Base-by-base conservation (phyloP, 1,140 invertebrate genomes). In the Eciton burchellii region DNA sequence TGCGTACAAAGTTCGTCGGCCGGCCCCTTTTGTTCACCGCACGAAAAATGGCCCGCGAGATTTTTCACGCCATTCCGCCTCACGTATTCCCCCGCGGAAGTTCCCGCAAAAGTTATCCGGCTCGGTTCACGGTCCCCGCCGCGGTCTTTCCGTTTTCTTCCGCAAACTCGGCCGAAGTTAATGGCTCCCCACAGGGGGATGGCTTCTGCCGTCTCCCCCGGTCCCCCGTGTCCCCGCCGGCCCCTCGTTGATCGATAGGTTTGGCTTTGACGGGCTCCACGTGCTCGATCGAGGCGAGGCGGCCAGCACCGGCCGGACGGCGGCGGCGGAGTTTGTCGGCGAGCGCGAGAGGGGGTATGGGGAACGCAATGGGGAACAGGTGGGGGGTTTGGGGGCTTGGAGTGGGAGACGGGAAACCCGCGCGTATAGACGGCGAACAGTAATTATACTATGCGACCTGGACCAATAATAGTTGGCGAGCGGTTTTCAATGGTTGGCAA, bases 381-480 rank as follows among this genome's bases (percentile, higher is more conserved):
- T n/a, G n/a, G n/a, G n/a, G n/a, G n/a, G n/a, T n/a, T n/a, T n/a
- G n/a, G n/a, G n/a, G n/a, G n/a, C n/a, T n/a, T n/a, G n/a, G n/a
- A n/a, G n/a, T n/a, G n/a, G n/a, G n/a, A n/a, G n/a, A n/a, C n/a
- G n/a, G n/a, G 35, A 35, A 35, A 35, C 35, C 2, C 35, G 35
- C 35, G 35, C n/a, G 59, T 54, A 54, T 57, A 65, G 70, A 76
- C 5, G 76, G 82, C 47, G 82, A 88, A 84, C 81, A 89, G 89
- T 91, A 91, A 92, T 92, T 91, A 91, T 89, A 90, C 89, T 85
- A 72, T 87, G 89, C 87, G 85, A 90, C 85, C 77, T 86, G 86
- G 86, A 92, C 84, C 87, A 90, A 91, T 91, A 91, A 91, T 88
- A 91, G 88, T 89, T 87, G 82, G 84, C 81, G 83, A 92, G 77